Conservation (phyloP, 1,140 invertebrate genomes). For the Bombus sylvicola region DNA sequence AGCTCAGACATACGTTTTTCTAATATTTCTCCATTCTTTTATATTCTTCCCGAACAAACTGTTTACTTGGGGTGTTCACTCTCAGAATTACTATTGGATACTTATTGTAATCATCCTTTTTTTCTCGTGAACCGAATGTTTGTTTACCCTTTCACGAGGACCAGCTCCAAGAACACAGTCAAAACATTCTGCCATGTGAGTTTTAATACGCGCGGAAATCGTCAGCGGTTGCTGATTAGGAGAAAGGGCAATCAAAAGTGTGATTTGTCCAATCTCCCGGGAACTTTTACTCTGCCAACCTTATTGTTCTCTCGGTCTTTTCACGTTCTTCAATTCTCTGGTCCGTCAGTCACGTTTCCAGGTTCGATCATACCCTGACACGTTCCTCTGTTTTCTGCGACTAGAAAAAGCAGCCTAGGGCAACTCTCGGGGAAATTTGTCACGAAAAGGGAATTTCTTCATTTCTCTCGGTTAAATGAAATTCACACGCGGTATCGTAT, state of each 20-base stretch:
- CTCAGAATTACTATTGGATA: too few species aligned
- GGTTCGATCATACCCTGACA: slow-evolving; percentile 12
- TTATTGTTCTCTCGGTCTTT: not conserved
- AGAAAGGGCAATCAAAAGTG: slow-evolving; percentile 4
- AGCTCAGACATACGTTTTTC: too few species aligned
- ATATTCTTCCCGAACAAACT: too few species aligned
- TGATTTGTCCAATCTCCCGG: slow-evolving; percentile 5
- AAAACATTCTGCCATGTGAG: not conserved
- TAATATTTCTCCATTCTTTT: too few species aligned
- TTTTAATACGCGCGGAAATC: not conserved
- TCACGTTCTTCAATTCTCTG: slow-evolving; percentile 13
- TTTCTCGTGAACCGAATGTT: not conserved
- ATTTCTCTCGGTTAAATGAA: not conserved
- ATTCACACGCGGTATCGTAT: slow-evolving; percentile 11
- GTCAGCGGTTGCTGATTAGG: not conserved
- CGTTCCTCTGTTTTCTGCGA: not conserved
- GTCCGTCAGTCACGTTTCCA: slow-evolving; percentile 28
- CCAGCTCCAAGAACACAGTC: too few species aligned
- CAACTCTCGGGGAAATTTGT: slow-evolving; percentile 4
- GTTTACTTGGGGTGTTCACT: too few species aligned
- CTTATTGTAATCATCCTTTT: not conserved
- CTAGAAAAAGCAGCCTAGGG: not conserved
- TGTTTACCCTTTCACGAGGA: not conserved
- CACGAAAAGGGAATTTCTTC: slow-evolving; percentile 16
- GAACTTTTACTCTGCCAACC: not conserved